Percentiles rank a stretch among this genome's conserved stretches.
Evolutionary conservation across 1,140 invertebrate species (phyloP).

Genomic region (Sycophaga agraensis): DNA sequence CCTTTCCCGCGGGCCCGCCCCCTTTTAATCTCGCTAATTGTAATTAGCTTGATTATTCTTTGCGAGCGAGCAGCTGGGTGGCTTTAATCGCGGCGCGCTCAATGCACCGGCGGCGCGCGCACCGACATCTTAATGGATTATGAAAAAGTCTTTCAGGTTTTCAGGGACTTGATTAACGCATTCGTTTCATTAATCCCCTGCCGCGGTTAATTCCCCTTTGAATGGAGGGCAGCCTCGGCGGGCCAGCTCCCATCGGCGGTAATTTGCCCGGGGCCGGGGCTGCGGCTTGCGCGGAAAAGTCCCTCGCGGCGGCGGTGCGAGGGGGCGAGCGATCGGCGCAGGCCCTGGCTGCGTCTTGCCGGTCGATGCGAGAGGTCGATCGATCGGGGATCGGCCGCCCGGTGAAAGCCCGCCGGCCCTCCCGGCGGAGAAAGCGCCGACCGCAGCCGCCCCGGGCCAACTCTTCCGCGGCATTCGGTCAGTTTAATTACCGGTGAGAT

Average conservation of each 20-base stretch:
- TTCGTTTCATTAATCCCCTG: conserved; percentile 7
- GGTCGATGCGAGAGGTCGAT: not conserved
- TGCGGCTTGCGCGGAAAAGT: not conserved
- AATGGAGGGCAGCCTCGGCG: too few relatives aligned
- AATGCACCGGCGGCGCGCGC: not conserved
- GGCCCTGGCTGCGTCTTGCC: too few relatives aligned
- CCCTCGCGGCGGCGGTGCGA: too few relatives aligned
- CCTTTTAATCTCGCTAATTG: conserved; percentile 28
- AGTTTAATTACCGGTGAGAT: conserved; percentile 57
- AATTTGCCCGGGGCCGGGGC: conserved; percentile 2
- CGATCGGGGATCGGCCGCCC: too few relatives aligned
- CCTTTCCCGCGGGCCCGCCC: not conserved
- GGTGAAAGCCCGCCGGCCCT: too few relatives aligned
- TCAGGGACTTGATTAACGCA: not conserved
- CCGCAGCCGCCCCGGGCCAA: too few relatives aligned
- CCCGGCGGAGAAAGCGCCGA: too few relatives aligned
- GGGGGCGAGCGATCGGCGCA: too few relatives aligned
- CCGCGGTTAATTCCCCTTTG: too few relatives aligned
- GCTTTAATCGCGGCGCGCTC: conserved; percentile 1
- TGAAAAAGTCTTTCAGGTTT: conserved; percentile 12
- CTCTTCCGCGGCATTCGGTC: conserved; percentile 44
- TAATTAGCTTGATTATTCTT: conserved; percentile 31
- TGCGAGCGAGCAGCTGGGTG: not conserved
- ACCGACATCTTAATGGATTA: conserved; percentile 21
- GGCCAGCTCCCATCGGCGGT: conserved; percentile 23